Conservation (phyloP, 1,140 invertebrate species). For the Hyphantria cunea region DNA sequence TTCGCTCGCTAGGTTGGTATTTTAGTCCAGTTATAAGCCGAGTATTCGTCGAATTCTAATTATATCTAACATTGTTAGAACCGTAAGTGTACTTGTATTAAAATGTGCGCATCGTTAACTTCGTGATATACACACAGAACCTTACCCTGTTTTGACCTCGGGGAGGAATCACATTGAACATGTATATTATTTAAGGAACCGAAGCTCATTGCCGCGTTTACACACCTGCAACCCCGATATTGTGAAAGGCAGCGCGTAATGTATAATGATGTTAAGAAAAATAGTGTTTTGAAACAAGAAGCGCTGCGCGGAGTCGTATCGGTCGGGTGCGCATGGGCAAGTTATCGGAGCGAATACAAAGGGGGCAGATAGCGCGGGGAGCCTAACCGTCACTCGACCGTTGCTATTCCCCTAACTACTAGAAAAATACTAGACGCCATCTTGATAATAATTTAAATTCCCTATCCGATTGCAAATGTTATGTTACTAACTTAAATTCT, state of each 20-base stretch:
- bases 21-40: conserved; percentile 2
- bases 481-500: conserved; percentile 47
- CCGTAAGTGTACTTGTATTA: conserved; percentile 5
- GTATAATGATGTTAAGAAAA: conserved; percentile 60
- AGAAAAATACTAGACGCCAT: conserved; percentile 78
- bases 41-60: conserved; percentile 24
- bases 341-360: conserved; percentile 81
- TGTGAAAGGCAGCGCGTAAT: conserved; percentile 57
- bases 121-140: conserved; percentile 66
- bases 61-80: conserved; percentile 10
- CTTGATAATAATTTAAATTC: conserved; percentile 52
- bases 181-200: conserved; percentile 9
- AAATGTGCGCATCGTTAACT: conserved; percentile 70
- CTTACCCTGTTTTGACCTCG: conserved; percentile 55
- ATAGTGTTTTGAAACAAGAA: conserved; percentile 75
- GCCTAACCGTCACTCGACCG: conserved; percentile 78
- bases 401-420: conserved; percentile 78
- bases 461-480: conserved; percentile 55
- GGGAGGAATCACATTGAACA: conserved; percentile 34
- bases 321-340: conserved; percentile 79
- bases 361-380: conserved; percentile 79
- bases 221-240: conserved; percentile 34
- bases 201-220: conserved; percentile 58
- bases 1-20: conserved; percentile 4
- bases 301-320: conserved; percentile 69